phyloP scores from a whole-genome alignment of 2,888 invertebrate genomes.

The Scaptomyza parva region DNA sequence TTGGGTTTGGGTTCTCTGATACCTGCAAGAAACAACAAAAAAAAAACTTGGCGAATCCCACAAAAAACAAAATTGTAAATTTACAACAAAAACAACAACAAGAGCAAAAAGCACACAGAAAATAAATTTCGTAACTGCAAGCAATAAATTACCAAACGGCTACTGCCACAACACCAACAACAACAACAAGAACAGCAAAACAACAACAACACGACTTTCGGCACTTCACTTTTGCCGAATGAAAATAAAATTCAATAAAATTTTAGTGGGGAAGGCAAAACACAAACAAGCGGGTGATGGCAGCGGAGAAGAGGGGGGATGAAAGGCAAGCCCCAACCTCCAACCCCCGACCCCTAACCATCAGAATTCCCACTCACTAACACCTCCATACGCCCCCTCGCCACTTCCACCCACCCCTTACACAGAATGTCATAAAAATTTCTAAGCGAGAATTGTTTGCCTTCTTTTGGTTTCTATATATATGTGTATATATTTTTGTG shows the following conservation, averaged over 20 bases:
- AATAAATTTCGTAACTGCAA: slow-evolving; percentile 79
- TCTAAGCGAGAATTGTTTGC: slow-evolving; percentile 55
- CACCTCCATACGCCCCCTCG: neutral
- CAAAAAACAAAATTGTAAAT: slow-evolving; percentile 70
- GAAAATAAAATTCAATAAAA: slow-evolving; percentile 77
- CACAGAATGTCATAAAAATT: slow-evolving; percentile 53
- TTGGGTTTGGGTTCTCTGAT: neutral
- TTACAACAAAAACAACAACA: slow-evolving; percentile 73
- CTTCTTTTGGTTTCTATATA: slow-evolving; percentile 51
- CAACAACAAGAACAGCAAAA: slow-evolving; percentile 14
- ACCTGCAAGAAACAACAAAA: slow-evolving; percentile 35
- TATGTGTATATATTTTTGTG: neutral
- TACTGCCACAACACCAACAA: slow-evolving; percentile 43
- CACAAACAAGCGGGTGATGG: too few species aligned
- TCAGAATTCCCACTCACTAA: neutral
- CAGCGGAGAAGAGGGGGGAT: slow-evolving; percentile 50
- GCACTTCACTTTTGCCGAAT: slow-evolving; percentile 62
- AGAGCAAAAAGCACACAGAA: slow-evolving; percentile 39
- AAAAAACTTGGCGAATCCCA: slow-evolving; percentile 39
- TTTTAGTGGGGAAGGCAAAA: slow-evolving; percentile 5
- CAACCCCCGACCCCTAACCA: neutral
- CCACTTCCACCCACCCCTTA: neutral
- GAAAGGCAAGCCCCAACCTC: slow-evolving; percentile 46
- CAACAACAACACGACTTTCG: slow-evolving; percentile 47
- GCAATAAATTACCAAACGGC: slow-evolving; percentile 74